Percentiles rank a stretch among this genome's conserved stretches.
Conservation (phyloP, 2,888 invertebrate genomes). For the Tetrapedia diversipes region DNA sequence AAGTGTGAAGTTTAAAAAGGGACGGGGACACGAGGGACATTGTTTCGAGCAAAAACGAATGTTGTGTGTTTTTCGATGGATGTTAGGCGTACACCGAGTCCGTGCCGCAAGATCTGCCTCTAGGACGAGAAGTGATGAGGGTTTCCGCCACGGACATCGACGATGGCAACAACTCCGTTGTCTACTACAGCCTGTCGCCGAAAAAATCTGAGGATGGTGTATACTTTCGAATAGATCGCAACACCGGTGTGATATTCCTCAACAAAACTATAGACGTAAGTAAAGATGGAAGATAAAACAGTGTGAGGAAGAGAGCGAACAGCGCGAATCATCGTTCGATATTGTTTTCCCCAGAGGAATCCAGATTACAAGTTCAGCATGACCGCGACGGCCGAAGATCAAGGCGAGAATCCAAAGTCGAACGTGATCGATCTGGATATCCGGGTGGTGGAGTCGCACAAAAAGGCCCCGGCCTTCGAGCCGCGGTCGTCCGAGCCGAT, state of each 20-base stretch:
- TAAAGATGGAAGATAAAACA: too few species aligned
- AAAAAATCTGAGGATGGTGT: constrained; percentile 84
- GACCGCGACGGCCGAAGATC: constrained; percentile 91
- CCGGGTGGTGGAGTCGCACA: constrained; percentile 93
- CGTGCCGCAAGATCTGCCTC: constrained; percentile 91
- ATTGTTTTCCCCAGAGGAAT: constrained; percentile 84
- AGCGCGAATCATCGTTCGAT: neutral
- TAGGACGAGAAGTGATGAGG: constrained; percentile 91
- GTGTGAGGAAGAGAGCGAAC: too few species aligned
- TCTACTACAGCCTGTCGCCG: constrained; percentile 86
- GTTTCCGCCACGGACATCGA: constrained; percentile 97
- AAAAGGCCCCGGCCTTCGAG: constrained; percentile 91
- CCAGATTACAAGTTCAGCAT: constrained; percentile 88
- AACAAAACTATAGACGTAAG: constrained; percentile 87
- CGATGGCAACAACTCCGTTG: constrained; percentile 94
- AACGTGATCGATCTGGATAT: constrained; percentile 92
- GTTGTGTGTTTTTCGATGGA: constrained; percentile 14
- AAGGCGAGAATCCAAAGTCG: constrained; percentile 87
- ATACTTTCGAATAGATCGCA: constrained; percentile 92
- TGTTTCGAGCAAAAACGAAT: too few species aligned
- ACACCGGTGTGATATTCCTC: constrained; percentile 92
- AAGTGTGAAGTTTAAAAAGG: too few species aligned
- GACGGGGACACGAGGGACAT: too few species aligned
- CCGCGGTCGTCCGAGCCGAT: constrained; percentile 86
- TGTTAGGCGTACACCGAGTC: constrained; percentile 87